Evolutionary conservation across 2,888 invertebrate species (phyloP).

Genomic region (Diarsia mendica): DNA sequence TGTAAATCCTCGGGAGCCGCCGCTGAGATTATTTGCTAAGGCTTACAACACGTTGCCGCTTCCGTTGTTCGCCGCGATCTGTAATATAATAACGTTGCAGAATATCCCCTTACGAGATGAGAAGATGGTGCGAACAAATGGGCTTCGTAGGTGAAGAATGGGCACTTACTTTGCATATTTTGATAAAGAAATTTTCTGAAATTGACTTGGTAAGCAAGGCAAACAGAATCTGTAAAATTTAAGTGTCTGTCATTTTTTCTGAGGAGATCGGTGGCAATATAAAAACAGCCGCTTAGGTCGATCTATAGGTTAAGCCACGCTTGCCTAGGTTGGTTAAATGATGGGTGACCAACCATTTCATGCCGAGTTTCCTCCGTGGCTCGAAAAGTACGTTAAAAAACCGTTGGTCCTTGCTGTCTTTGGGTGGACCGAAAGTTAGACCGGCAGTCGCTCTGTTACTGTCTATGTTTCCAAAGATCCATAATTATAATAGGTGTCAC

Average conservation of each 20-base stretch:
- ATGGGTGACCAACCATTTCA: no score
- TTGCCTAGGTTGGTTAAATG: no score
- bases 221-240: neutral
- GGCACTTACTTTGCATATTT: conserved; percentile 19
- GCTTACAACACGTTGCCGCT: conserved; percentile 52
- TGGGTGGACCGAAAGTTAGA: no score
- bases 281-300: no score
- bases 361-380: no score
- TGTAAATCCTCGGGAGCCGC: conserved; percentile 43
- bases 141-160: conserved; percentile 13
- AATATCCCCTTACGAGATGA: conserved; percentile 35
- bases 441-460: no score
- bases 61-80: conserved; percentile 37
- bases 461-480: no score
- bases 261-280: no score
- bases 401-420: no score
- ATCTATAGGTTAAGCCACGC: no score
- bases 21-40: conserved; percentile 50
- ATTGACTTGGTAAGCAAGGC: neutral
- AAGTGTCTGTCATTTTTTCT: neutral
- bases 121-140: conserved; percentile 35
- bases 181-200: conserved; percentile 6
- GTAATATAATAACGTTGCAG: conserved; percentile 46
- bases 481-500: no score
- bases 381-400: no score